Conservation (phyloP, 2,113 vertebrate species). For the Cricetomys ansorgei region DNA sequence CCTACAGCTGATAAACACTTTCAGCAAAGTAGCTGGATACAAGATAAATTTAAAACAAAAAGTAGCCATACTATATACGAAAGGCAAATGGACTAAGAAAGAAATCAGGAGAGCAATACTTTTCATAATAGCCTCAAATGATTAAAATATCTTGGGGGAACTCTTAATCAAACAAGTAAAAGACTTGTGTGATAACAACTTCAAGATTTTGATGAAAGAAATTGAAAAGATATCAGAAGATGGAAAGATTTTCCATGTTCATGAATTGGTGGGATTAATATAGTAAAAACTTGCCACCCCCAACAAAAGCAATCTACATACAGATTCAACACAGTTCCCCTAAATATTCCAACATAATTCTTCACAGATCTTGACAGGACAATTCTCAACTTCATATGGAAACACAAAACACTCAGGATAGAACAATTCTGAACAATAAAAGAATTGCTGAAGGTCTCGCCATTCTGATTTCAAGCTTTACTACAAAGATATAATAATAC, state of each 20-base stretch:
- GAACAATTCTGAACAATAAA: background rate
- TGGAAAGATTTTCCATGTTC: no score
- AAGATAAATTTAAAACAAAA: no score
- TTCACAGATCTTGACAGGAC: background rate
- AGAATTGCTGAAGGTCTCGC: background rate
- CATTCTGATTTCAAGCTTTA: background rate
- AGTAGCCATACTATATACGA: background rate
- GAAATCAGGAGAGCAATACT: background rate
- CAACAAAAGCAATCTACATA: background rate
- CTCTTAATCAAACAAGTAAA: background rate
- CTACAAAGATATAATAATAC: background rate
- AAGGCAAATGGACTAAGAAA: background rate
- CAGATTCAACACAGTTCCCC: background rate
- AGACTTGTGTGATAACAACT: background rate
- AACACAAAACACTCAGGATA: background rate
- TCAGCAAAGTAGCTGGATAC: background rate
- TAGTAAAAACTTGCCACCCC: background rate
- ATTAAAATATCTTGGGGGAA: background rate
- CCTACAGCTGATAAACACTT: background rate
- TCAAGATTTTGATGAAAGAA: background rate
- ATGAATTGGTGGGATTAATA: background rate
- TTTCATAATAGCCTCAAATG: background rate
- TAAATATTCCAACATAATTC: background rate
- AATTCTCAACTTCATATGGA: background rate
- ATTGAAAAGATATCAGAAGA: background rate